Base-by-base conservation (phyloP, 2,797 vertebrate species). In the Mionectes olivaceus region DNA sequence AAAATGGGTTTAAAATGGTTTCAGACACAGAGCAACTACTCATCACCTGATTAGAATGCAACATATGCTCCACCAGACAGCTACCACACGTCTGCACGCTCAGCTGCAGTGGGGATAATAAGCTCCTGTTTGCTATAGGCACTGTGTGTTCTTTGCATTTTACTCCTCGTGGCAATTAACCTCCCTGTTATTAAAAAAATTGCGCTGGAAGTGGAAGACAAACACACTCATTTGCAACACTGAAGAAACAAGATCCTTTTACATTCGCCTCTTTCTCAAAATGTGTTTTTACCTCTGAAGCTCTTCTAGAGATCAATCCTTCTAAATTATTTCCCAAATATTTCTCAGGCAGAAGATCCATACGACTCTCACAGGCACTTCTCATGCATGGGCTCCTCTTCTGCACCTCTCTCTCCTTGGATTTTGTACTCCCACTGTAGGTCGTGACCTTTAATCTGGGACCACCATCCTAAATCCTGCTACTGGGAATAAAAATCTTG, bases 1-100 rank as follows among this genome's bases (percentile, higher is more conserved):
- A 55, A 60, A 93, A 23, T 4, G 13, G 19, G 19, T 75, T 91
- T 61, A 27, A 91, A 94, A 75, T 75, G 0, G 41, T 85, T 84
- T 94, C 12, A 63, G 77, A 61, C 60, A 47, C 68, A 30, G 88
- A 87, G 56, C 69, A 70, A 71, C 83, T 32, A 88, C 91, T 57
- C 91, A 90, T 53, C 91, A 79, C 70, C 95, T 82, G 94, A 94
- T 96, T 94, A 96, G 94, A 60, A 96, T 96, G 94, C 93, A 93
- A 77, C 92, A 64, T 88, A 33, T 64, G 93, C 88, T 76, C 84
- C 87, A 82, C 82, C 60, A 95, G 92, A 53, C 92, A 86, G 93
- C 63, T 39, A 84, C 85, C 77, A 46, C 90, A 74, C 30, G 74
- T 56, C 94, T 94, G 94, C 83, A 92, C 53, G 3, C 94, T 96